Percentiles rank a stretch among this genome's conserved stretches.
phyloP scores from a whole-genome alignment of 2,888 invertebrate species.

The Pachymerium ferrugineum region DNA sequence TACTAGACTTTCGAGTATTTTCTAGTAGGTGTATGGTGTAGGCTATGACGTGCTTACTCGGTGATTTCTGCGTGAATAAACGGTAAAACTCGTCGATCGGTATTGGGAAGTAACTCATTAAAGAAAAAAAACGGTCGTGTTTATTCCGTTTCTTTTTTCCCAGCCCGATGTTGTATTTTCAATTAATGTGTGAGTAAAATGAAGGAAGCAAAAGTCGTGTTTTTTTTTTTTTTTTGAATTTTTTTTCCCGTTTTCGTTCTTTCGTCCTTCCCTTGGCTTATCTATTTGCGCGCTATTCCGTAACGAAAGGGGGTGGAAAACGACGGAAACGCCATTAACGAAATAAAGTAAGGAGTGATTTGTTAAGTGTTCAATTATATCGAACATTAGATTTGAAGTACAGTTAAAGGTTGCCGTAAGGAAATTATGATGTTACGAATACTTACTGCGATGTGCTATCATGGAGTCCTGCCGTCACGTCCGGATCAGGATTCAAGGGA shows the following conservation, averaged over 20 bases:
- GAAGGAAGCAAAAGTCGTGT: not conserved
- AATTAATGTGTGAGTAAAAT: not conserved
- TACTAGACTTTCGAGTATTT: no score
- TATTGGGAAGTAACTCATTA: no score
- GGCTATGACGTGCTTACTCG: no score
- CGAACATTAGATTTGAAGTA: no score
- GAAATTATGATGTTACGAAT: not conserved
- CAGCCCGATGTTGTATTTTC: no score
- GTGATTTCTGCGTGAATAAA: no score
- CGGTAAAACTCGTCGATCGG: no score
- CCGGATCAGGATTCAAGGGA: not conserved
- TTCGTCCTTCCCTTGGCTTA: slow-evolving; percentile 5
- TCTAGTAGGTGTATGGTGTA: no score
- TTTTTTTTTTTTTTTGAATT: not conserved
- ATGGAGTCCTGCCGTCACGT: not conserved
- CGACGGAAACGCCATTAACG: not conserved
- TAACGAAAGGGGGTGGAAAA: not conserved
- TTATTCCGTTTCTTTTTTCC: not conserved
- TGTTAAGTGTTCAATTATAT: no score
- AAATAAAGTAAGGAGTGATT: no score
- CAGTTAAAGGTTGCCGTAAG: not conserved
- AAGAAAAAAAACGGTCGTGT: no score
- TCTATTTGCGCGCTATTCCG: not conserved
- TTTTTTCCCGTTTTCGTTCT: not conserved
- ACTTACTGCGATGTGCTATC: slow-evolving; percentile 15